Evolutionary conservation across 2,888 invertebrate species (phyloP), one percentile per base, ranked within the genome.

Genomic region (Clunio marinus): DNA sequence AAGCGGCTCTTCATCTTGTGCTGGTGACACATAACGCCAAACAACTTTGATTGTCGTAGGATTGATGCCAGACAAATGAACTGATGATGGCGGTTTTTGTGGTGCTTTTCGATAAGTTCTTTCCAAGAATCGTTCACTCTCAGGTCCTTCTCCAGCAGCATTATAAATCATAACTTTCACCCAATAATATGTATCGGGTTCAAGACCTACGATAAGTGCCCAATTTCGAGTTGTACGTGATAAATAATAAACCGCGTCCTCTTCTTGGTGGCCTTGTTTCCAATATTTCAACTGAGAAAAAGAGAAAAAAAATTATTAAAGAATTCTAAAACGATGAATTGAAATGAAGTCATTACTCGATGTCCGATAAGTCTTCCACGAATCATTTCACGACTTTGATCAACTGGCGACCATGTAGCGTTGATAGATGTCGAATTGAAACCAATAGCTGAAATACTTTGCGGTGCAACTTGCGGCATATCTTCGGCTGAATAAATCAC

Each of bases 111-210:
- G 86, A 78, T 86, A 93, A 8, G 94, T 94, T 70, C 93, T 85
- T 78, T 94, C 93, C 71, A 90, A 80, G 76, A 85, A 93, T 46
- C 91, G 83, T 81, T 96, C 95, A 80, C 95, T 95, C 77, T 96
- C 96, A 0, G 95, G 93, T 2, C 96, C 96, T 78, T 95, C 95
- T 1, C 97, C 97, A 2, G 96, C 97, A 0, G 91, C 86, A 81
- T 97, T 97, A 75, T 93, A 96, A 0, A 93, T 96, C 93, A 96
- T 96, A 1, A 93, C 90, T 82, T 94, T 93, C 0, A 97, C 93
- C 74, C 83, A 89, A 79, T 98, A 98, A 76, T 94, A 91, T 0
- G 91, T 94, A 76, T 96, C 90, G 0, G 96, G 93, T 73, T 91
- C 88, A 60, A 98, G 81, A 72, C 96, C 97, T 10, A 97, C 95